Conservation (phyloP, 2,797 vertebrate genomes). For the Siniperca undulata region DNA sequence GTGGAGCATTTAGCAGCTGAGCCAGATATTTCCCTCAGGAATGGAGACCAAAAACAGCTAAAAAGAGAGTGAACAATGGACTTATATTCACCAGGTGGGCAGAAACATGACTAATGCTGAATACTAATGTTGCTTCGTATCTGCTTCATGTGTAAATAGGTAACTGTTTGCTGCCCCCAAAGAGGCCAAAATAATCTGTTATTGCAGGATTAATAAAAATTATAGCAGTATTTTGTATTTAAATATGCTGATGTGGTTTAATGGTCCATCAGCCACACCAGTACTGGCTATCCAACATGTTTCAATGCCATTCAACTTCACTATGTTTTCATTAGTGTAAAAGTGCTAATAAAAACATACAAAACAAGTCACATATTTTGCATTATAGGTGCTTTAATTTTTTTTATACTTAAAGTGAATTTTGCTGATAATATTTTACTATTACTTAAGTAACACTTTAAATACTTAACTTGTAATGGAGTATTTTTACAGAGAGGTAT, state of each 20-base stretch:
- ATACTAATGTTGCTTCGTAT: neutral
- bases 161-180: no score
- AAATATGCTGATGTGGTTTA: slow-evolving; percentile 6
- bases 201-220: neutral
- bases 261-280: neutral
- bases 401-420: neutral
- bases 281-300: neutral
- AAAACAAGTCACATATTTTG: neutral
- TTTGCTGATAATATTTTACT: neutral
- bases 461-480: neutral
- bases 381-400: neutral
- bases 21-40: neutral
- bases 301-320: neutral
- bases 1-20: neutral
- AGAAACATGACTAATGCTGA: neutral
- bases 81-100: neutral
- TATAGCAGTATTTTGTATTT: neutral
- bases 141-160: neutral
- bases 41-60: neutral
- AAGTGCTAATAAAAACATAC: neutral
- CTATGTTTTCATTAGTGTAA: neutral
- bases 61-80: neutral
- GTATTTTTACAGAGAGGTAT: neutral
- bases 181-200: neutral
- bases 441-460: neutral